Evolutionary conservation across 2,797 vertebrate genomes (phyloP).

Genomic region (Cercopithecus neglectus): DNA sequence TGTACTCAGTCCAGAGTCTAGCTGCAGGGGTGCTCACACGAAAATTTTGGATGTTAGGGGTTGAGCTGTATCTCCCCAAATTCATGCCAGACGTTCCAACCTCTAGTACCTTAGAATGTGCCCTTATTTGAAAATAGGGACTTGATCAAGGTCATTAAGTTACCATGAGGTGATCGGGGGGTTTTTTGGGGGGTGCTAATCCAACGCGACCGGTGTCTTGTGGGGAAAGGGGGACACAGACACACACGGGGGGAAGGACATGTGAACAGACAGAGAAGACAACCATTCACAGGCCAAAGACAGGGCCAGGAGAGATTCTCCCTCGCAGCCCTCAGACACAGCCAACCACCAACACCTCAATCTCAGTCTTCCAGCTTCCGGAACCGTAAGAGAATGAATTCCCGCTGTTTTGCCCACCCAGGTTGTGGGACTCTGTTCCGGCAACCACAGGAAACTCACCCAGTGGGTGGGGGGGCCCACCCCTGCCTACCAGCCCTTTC

Average conservation of each 20-base stretch:
- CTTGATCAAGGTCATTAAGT: not conserved
- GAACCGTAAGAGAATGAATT: not conserved
- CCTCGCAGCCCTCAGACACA: not conserved
- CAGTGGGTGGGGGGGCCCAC: not conserved
- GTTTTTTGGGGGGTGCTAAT: not conserved
- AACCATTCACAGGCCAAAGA: not conserved
- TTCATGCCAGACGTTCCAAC: not conserved
- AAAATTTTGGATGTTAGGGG: not conserved
- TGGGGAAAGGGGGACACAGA: not conserved
- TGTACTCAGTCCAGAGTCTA: not conserved
- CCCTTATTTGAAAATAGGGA: not conserved
- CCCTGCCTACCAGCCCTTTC: accelerated
- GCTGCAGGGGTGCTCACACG: accelerated
- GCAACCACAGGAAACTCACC: not conserved
- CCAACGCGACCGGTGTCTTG: not conserved
- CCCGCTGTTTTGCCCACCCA: not conserved
- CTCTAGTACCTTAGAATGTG: not conserved
- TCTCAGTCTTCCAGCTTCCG: not conserved
- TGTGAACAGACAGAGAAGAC: not conserved
- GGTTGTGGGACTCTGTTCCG: not conserved
- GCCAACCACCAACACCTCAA: no score
- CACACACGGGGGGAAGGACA: not conserved
- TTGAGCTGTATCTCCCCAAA: not conserved
- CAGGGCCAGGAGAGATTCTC: not conserved
- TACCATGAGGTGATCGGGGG: not conserved